Percentiles rank a stretch among this genome's conserved stretches.
Evolutionary conservation across 2,113 vertebrate genomes (phyloP).

Genomic region (Nicator chloris): DNA sequence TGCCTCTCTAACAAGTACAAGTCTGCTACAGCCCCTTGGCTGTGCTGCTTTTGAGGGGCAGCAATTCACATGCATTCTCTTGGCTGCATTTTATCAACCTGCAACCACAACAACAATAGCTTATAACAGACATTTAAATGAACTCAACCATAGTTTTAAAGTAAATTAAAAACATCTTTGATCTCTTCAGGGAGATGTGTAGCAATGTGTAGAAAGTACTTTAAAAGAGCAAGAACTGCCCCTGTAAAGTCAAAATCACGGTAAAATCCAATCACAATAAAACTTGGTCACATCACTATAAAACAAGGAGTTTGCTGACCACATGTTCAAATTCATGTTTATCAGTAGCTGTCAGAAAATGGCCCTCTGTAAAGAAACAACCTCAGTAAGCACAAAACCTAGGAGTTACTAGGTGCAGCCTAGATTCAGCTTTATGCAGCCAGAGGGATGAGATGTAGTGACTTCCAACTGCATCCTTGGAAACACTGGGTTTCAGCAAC

Average conservation of each 20-base stretch:
- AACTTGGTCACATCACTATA: conserved; percentile 21
- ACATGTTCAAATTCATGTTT: neutral
- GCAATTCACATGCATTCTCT: conserved; percentile 27
- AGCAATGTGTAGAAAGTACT: conserved; percentile 18
- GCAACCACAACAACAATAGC: conserved; percentile 53
- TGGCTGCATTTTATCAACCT: conserved; percentile 35
- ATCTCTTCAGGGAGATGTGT: conserved; percentile 5
- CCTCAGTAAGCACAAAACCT: neutral
- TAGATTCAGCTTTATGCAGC: neutral
- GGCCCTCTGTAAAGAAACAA: conserved; percentile 10
- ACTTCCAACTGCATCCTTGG: neutral
- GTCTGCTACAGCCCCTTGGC: conserved; percentile 16
- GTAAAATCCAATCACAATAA: conserved; percentile 40
- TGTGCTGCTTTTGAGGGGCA: conserved; percentile 26
- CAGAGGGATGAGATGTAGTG: neutral
- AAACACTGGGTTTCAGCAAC: neutral
- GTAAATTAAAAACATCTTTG: conserved; percentile 42
- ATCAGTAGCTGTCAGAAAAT: neutral
- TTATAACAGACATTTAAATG: conserved; percentile 54
- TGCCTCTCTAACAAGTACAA: conserved; percentile 14
- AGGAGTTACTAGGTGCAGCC: neutral
- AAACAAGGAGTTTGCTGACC: conserved; percentile 7
- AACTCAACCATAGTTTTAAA: conserved; percentile 21
- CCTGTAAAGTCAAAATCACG: conserved; percentile 7
- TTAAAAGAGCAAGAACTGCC: conserved; percentile 45